These are phyloP conservation scores for Thunnus thynnus DNA, from an alignment of 2,113 vertebrate species.

Conservation along the genomic window DNA sequence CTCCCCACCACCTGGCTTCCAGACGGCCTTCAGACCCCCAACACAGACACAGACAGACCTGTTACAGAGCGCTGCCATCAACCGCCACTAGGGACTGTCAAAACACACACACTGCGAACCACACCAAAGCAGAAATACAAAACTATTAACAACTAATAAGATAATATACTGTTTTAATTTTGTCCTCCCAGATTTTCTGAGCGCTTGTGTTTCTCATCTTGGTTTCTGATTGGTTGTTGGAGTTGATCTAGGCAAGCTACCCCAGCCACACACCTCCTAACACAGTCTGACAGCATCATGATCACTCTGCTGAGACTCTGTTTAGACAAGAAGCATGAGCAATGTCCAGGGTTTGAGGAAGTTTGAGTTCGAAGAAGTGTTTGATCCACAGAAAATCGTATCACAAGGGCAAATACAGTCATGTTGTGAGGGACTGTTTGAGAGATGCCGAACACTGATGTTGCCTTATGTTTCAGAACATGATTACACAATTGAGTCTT, in stretches of 20 bases:
- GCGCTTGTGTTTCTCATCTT: slow-evolving; percentile 73
- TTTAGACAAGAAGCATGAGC: not conserved
- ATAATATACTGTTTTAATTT: slow-evolving; percentile 53
- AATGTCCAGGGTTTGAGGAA: too few relatives aligned
- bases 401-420: not conserved
- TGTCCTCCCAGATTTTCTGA: not conserved
- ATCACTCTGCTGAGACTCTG: not conserved
- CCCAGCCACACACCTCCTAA: slow-evolving; percentile 78
- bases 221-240: slow-evolving; percentile 64
- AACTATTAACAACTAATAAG: too few relatives aligned
- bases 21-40: slow-evolving; percentile 87
- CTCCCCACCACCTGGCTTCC: slow-evolving; percentile 93
- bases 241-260: slow-evolving; percentile 70
- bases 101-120: too few relatives aligned
- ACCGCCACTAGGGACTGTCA: slow-evolving; percentile 85
- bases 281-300: slow-evolving; percentile 34
- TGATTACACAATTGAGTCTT: too few relatives aligned
- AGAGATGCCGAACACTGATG: too few relatives aligned
- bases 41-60: slow-evolving; percentile 93
- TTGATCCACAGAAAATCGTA: not conserved
- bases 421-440: too few relatives aligned
- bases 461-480: too few relatives aligned
- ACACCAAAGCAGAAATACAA: too few relatives aligned
- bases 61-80: slow-evolving; percentile 93
- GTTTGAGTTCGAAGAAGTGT: too few relatives aligned